Evolutionary conservation across 2,113 vertebrate genomes (phyloP), one percentile per base, ranked within the genome.

Genomic region (Elephantulus edwardii): DNA sequence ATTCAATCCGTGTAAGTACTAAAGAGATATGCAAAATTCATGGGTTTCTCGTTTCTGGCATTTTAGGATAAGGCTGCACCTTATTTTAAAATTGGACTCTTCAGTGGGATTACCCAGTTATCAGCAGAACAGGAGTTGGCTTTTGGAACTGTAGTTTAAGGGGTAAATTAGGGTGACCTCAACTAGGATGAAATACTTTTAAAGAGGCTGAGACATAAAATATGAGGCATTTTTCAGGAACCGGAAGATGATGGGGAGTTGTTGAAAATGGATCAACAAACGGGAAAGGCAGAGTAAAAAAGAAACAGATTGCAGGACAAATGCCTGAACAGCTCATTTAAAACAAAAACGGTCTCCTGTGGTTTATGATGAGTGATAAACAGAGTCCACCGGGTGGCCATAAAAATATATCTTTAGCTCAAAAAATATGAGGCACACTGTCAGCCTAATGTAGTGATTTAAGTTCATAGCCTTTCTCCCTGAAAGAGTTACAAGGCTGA

Each of bases 391-490:
- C 91, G n/a, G 90, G 60, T 95, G 88, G 71, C 80, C 95, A 89
- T 97, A 96, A 96, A 96, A 96, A 48, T 95, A 93, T 92, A 88
- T 96, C 96, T 97, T 96, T 96, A 95, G 68, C 85, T 95, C 56
- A 90, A 94, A 96, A 88, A 96, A 86, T 58, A 81, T 50, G 81
- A 97, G 95, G 38, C 48, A 52, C 85, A 38, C 87, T 96, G 92
- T 94, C 93, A 95, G 83, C 20, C 93, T 48, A 96, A 91, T 87
- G 90, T 50, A 94, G 70, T 95, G 94, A 95, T 96, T 97, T 96
- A 96, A 95, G 87, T 19, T 93, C 54, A 33, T 16, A 92, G 50
- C 5, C 6, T 54, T 81, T 97, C 91, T 96, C 89, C 97, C 94
- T 88, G 35, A 89, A 95, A 95, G 92, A 88, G 56, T 77, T 92